These are phyloP conservation scores for Orchesella cincta DNA, from an alignment of 1,140 invertebrate species.

Conservation along the genomic window DNA sequence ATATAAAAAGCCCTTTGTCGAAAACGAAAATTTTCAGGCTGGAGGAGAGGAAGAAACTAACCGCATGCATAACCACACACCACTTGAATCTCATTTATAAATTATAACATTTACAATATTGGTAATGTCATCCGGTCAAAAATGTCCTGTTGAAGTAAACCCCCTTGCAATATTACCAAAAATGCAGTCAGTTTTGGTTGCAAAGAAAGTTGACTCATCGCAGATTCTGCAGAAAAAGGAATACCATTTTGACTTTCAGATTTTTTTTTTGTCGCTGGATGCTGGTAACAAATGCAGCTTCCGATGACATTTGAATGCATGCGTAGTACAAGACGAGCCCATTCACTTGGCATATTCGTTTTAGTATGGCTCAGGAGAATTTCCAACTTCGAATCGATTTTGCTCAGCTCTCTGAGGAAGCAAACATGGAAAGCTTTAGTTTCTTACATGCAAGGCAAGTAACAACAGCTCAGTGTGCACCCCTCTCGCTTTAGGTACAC, in stretches of 20 bases:
- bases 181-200: too few species aligned
- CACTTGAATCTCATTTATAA: neutral
- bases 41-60: neutral
- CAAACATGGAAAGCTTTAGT: neutral
- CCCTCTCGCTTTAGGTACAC: neutral
- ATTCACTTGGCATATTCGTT: neutral
- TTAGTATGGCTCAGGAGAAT: neutral
- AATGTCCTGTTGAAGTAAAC: too few species aligned
- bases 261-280: neutral
- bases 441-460: neutral
- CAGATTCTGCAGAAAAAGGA: too few species aligned
- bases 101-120: neutral
- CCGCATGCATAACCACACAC: slow-evolving; percentile 5
- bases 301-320: neutral
- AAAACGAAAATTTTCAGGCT: neutral
- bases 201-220: too few species aligned
- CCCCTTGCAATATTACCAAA: too few species aligned
- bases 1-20: neutral
- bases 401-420: neutral
- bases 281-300: neutral
- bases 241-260: neutral
- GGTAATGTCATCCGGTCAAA: neutral
- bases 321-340: neutral
- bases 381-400: neutral
- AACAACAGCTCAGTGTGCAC: neutral